Percentiles rank a stretch among this genome's conserved stretches.
Evolutionary conservation across 2,888 invertebrate species (phyloP).

Genomic region (Penaeus monodon): DNA sequence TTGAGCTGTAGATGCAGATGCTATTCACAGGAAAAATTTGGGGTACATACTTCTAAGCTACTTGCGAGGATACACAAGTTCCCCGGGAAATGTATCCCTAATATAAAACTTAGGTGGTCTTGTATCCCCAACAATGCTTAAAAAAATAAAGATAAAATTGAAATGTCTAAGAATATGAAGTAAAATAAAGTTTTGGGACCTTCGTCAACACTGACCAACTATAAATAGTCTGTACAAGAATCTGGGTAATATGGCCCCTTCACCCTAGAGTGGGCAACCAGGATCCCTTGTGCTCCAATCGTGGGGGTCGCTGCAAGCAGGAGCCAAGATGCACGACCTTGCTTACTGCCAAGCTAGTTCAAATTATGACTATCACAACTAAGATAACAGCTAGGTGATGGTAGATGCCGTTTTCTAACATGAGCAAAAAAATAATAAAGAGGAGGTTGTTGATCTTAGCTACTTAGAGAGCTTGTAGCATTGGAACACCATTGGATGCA

Average conservation of each 20-base stretch:
- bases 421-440: too few species aligned
- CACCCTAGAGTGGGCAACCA: not conserved
- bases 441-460: too few species aligned
- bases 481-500: too few species aligned
- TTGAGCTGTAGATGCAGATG: not conserved
- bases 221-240: constrained; percentile 44
- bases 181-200: constrained; percentile 1
- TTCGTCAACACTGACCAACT: constrained; percentile 24
- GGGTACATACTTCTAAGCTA: too few species aligned
- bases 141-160: too few species aligned
- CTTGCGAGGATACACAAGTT: too few species aligned
- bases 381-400: too few species aligned
- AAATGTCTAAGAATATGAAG: too few species aligned
- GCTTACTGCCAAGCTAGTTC: not conserved
- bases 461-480: too few species aligned
- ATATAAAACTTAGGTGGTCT: not conserved
- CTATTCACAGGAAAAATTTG: too few species aligned
- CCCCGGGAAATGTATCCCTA: not conserved
- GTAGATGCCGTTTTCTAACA: too few species aligned
- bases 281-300: constrained; percentile 29
- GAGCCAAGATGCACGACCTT: not conserved
- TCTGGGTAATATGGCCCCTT: constrained; percentile 22
- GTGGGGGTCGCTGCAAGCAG: constrained; percentile 13
- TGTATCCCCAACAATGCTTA: not conserved
- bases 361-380: too few species aligned